phyloP scores from a whole-genome alignment of 2,113 vertebrate genomes.

The Sceloporus undulatus region DNA sequence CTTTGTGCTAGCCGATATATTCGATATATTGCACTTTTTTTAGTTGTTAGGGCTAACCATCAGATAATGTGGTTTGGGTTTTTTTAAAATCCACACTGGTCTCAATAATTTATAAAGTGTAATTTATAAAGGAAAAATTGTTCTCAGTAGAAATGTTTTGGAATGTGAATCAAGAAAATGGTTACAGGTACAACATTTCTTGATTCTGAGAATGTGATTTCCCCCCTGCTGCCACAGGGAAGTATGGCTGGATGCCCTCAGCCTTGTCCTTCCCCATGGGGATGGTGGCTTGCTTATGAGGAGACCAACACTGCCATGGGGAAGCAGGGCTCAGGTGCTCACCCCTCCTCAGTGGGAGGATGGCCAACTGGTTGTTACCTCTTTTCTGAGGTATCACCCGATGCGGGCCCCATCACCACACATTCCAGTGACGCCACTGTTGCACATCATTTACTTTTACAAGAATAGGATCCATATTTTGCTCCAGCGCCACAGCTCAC shows the following conservation, averaged over 20 bases:
- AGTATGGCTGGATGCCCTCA: too few species aligned
- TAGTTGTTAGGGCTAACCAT: neutral
- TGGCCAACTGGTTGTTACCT: too few species aligned
- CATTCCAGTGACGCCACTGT: too few species aligned
- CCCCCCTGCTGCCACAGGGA: neutral
- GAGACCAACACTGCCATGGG: too few species aligned
- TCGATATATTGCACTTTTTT: too few species aligned
- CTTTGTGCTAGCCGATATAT: neutral
- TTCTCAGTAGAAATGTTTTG: neutral
- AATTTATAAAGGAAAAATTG: neutral
- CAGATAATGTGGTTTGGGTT: neutral
- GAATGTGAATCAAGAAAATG: constrained; percentile 19
- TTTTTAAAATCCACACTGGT: neutral
- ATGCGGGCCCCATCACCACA: too few species aligned
- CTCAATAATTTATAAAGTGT: neutral
- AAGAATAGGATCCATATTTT: neutral
- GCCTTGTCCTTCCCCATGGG: too few species aligned
- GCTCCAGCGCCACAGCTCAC: neutral
- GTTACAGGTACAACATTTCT: neutral
- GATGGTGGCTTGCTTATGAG: too few species aligned
- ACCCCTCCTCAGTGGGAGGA: too few species aligned
- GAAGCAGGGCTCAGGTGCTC: too few species aligned
- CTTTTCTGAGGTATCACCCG: too few species aligned
- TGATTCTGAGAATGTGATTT: neutral
- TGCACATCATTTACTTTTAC: neutral